These are phyloP conservation scores for Hippocampus abdominalis DNA, from an alignment of 2,113 vertebrate genomes.

Conservation along the genomic window DNA sequence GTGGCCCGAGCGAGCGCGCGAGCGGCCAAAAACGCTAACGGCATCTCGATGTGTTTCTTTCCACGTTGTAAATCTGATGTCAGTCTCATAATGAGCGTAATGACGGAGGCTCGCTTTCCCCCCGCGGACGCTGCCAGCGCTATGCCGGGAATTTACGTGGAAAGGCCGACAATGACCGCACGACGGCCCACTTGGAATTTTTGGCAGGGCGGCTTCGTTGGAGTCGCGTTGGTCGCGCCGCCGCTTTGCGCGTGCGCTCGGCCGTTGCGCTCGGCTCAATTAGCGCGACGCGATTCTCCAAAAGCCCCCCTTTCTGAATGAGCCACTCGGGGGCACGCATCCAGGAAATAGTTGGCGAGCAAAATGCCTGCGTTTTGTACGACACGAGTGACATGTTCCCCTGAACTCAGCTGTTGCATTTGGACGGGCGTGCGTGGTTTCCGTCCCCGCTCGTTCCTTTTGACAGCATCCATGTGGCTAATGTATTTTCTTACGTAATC, in stretches of 20 bases:
- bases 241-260: background rate
- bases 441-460: slow-evolving; percentile 10
- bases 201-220: slow-evolving; percentile 3
- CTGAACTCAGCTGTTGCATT: background rate
- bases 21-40: slow-evolving; percentile 34
- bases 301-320: background rate
- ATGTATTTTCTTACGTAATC: slow-evolving; percentile 40
- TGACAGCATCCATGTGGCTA: slow-evolving; percentile 30
- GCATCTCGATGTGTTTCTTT: slow-evolving; percentile 49
- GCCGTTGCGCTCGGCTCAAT: slow-evolving; percentile 2
- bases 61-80: slow-evolving; percentile 60
- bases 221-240: slow-evolving; percentile 8
- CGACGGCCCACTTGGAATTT: slow-evolving; percentile 5
- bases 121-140: slow-evolving; percentile 27
- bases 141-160: slow-evolving; percentile 43
- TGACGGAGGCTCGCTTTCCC: slow-evolving; percentile 22
- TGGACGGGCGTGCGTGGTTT: slow-evolving; percentile 3
- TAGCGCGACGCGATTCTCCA: background rate
- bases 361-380: background rate
- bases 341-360: background rate
- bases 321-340: no score
- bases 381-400: background rate
- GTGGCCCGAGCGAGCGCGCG: slow-evolving; percentile 32
- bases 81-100: slow-evolving; percentile 38
- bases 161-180: slow-evolving; percentile 31